phyloP scores from a whole-genome alignment of 2,113 vertebrate species.

The Bungarus multicinctus region DNA sequence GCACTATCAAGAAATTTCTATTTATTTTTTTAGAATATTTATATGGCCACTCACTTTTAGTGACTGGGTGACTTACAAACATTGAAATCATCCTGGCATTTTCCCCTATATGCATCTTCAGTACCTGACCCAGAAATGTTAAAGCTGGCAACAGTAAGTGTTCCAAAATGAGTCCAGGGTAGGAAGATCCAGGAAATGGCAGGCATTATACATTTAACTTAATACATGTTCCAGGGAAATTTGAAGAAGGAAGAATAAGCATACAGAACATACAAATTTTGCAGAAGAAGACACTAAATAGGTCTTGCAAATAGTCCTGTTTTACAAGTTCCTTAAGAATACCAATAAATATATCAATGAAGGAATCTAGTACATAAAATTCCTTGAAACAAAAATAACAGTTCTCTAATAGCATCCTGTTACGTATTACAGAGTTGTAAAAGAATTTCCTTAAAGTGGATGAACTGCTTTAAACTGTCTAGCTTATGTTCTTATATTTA shows the following conservation, averaged over 20 bases:
- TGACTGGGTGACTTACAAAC: not conserved
- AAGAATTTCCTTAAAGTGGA: not conserved
- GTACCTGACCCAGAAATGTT: not conserved
- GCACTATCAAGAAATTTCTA: not conserved
- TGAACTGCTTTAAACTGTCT: not conserved
- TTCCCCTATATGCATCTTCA: not conserved
- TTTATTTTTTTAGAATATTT: not conserved
- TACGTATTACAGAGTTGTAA: not conserved
- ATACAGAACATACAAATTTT: not conserved
- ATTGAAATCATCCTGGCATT: not conserved
- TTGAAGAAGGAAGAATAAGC: not conserved
- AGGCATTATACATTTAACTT: not conserved
- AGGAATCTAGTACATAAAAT: not conserved
- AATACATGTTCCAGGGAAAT: not conserved
- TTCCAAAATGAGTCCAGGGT: not conserved
- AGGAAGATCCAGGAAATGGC: not conserved
- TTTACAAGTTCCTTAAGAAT: not conserved
- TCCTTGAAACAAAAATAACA: not conserved
- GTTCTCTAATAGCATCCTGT: not conserved
- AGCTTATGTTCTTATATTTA: not conserved
- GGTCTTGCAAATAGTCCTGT: not conserved
- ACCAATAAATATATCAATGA: not conserved
- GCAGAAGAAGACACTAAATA: not conserved
- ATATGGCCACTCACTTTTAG: not conserved
- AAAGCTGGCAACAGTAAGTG: not conserved